Evolutionary conservation across 2,797 vertebrate genomes (phyloP).

Genomic region (Vultur gryphus): DNA sequence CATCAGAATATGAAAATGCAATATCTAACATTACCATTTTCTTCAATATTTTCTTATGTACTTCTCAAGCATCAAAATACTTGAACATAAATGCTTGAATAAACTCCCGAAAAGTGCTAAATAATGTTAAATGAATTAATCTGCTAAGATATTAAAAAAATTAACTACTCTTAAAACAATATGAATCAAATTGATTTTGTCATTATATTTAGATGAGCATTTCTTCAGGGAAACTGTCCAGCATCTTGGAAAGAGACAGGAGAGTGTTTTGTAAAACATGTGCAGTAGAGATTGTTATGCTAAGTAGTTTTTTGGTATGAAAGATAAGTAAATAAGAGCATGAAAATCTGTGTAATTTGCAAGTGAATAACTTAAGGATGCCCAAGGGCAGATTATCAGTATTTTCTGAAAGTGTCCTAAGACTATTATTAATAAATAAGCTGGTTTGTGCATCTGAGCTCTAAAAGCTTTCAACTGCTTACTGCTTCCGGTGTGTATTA

Average conservation of each 20-base stretch:
- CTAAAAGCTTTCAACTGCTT: constrained; percentile 7
- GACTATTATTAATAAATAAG: constrained; percentile 42
- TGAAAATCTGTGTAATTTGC: constrained; percentile 21
- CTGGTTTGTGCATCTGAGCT: neutral
- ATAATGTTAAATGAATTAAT: neutral
- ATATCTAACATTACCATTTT: neutral
- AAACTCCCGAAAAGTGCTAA: neutral
- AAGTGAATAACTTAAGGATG: constrained; percentile 20
- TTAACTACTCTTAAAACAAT: neutral
- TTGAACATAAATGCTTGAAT: neutral
- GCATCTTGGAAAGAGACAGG: neutral
- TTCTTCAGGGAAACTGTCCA: neutral
- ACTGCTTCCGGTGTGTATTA: neutral
- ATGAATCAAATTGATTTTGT: neutral
- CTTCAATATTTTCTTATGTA: neutral
- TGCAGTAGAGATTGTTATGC: neutral
- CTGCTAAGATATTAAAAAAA: neutral
- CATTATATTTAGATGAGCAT: neutral
- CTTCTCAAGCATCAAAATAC: neutral
- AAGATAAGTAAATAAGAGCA: neutral
- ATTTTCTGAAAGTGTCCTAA: constrained; percentile 17
- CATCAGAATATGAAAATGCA: neutral
- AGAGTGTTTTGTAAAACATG: neutral
- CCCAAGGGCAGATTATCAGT: constrained; percentile 25
- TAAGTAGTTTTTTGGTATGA: constrained; percentile 2